These are phyloP conservation scores for Carterocephalus palaemon DNA, from an alignment of 2,888 invertebrate genomes.

Conservation along the genomic window DNA sequence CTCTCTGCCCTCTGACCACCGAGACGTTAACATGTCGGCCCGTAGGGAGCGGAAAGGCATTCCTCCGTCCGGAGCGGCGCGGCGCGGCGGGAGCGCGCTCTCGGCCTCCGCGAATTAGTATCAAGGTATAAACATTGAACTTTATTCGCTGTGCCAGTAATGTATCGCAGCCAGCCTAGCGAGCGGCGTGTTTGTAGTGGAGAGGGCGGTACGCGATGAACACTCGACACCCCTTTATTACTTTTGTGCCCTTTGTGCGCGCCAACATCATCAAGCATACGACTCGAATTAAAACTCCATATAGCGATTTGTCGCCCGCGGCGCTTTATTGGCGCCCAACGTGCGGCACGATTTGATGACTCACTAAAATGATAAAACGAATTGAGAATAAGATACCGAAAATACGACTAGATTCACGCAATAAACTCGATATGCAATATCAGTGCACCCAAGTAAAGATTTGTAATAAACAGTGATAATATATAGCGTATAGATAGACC, in stretches of 20 bases:
- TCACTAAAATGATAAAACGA: background rate
- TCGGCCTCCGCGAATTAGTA: conserved; percentile 8
- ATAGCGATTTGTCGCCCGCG: conserved; percentile 51
- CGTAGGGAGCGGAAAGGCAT: conserved; percentile 28
- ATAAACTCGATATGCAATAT: too few species aligned
- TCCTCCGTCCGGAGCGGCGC: conserved; percentile 22
- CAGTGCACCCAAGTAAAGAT: conserved; percentile 8
- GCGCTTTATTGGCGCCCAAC: conserved; percentile 28
- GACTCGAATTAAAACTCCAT: conserved; percentile 66
- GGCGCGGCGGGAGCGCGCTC: conserved; percentile 8
- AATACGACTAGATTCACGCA: too few species aligned
- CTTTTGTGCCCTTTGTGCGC: conserved; percentile 66
- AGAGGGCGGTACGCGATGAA: conserved; percentile 44
- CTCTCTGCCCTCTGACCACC: conserved; percentile 38
- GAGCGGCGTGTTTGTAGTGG: conserved; percentile 31
- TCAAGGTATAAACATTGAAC: conserved; percentile 18
- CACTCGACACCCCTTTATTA: conserved; percentile 74
- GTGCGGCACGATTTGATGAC: conserved; percentile 5
- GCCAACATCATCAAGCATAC: conserved; percentile 63
- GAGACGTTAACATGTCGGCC: conserved; percentile 33
- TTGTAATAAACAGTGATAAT: conserved; percentile 22
- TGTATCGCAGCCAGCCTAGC: conserved; percentile 29
- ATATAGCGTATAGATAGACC: conserved; percentile 21
- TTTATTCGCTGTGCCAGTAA: conserved; percentile 22
- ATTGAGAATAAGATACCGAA: too few species aligned